Base-by-base conservation (phyloP, 53 echinoderm and acorn worm species). In the Antedon mediterranea region DNA sequence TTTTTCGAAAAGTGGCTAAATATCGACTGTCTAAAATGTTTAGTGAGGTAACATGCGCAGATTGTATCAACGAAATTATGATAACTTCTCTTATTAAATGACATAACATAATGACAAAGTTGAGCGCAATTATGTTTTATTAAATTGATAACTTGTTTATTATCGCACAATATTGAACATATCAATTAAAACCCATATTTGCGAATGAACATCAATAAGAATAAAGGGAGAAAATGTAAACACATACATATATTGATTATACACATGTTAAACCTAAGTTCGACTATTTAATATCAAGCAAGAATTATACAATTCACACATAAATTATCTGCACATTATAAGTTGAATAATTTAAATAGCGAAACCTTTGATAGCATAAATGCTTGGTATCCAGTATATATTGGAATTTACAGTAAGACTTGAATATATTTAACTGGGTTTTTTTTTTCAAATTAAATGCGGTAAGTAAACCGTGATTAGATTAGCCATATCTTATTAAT, bases 111-210 rank as follows among this genome's bases (percentile, higher is more conserved):
- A 3, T 57, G 57, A 18, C 9, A 18, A 57, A 57, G 23, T 57
- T 57, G 57, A 57, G 57, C 57, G 57, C 57, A 57, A 57, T 57
- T 57, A 57, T 57, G 57, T 57, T 57, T 57, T 57, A 57, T 57
- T 57, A 57, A 57, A 57, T 57, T 57, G 57, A 57, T 57, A 57
- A 57, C 57, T 57, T 57, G 57, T 57, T 15, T 57, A n/a, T 57
- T 57, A 57, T 57, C 57, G 57, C 57, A 57, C 57, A 57, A 57
- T 57, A 18, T 57, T 57, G 57, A 57, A 57, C 57, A 57, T 57
- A 57, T 57, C 57, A 57, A 57, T 57, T 57, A 57, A 57, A 57
- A 57, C 57, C 57, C 57, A 57, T 57, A 57, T 57, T 57, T 57
- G 57, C 57, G 57, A 57, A 57, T 57, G 7, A 57, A 57, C 57